Conservation (phyloP, 2,888 invertebrate species). For the Chrysina gloriosa region DNA sequence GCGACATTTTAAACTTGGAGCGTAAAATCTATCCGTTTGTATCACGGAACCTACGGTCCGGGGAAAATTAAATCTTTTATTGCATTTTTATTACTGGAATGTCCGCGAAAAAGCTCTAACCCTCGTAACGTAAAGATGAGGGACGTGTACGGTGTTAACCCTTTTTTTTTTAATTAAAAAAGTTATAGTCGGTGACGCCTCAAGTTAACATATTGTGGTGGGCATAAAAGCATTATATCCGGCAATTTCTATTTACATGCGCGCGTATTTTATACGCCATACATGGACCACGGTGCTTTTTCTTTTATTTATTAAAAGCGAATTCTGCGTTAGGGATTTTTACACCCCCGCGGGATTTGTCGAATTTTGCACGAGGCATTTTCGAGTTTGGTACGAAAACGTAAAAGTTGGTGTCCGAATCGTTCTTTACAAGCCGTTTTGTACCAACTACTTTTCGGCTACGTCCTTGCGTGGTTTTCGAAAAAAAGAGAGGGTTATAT, state of each 20-base stretch:
- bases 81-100: conserved; percentile 15
- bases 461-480: too few relatives aligned
- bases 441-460: too few relatives aligned
- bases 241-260: conserved; percentile 30
- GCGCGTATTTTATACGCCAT: background rate
- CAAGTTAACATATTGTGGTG: conserved; percentile 28
- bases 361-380: background rate
- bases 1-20: background rate
- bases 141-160: conserved; percentile 1
- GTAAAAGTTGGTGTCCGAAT: too few relatives aligned
- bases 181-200: conserved; percentile 28
- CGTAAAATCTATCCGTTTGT: background rate
- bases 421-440: too few relatives aligned
- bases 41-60: conserved; percentile 6
- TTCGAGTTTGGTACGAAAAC: too few relatives aligned
- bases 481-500: too few relatives aligned
- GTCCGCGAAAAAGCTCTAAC: conserved; percentile 18
- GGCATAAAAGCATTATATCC: conserved; percentile 24
- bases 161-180: conserved; percentile 31
- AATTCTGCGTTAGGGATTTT: conserved; percentile 12
- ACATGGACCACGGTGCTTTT: background rate
- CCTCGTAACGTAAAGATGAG: conserved; percentile 23
- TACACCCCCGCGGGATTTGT: background rate
- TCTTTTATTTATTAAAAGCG: conserved; percentile 21
- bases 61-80: conserved; percentile 30